Percentiles rank a stretch among this genome's conserved stretches.
phyloP scores from a whole-genome alignment of 2,888 invertebrate genomes.

The Andrena praecox region DNA sequence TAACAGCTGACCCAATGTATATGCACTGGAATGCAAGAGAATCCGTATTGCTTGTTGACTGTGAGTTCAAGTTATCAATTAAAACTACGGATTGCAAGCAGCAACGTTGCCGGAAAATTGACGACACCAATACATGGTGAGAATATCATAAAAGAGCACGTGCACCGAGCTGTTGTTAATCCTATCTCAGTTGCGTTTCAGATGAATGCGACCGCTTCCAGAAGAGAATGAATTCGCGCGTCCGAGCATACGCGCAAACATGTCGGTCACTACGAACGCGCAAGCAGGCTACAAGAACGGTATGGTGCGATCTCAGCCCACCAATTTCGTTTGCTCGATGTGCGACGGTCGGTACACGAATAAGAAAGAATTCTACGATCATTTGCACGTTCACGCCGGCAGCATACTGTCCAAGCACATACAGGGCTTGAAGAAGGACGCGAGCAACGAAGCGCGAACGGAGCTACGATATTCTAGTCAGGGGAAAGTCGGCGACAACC shows the following conservation, averaged over 20 bases:
- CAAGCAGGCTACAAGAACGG: constrained; percentile 24
- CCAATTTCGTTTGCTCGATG: constrained; percentile 64
- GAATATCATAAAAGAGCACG: not conserved
- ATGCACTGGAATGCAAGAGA: not conserved
- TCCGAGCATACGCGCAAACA: constrained; percentile 12
- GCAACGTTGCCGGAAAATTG: not conserved
- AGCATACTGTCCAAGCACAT: constrained; percentile 73
- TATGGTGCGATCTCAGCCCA: constrained; percentile 17
- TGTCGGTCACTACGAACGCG: constrained; percentile 33
- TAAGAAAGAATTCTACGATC: constrained; percentile 78
- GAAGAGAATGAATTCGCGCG: not conserved
- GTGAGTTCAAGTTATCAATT: not conserved
- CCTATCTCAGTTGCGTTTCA: constrained; percentile 7
- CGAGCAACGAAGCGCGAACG: not conserved
- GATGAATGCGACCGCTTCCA: not conserved
- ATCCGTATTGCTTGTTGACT: not conserved
- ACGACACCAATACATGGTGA: not conserved
- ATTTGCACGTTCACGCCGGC: constrained; percentile 75
- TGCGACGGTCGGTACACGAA: constrained; percentile 71
- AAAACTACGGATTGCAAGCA: not conserved
- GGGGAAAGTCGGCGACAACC: constrained; percentile 59
- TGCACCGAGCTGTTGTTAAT: constrained; percentile 3
- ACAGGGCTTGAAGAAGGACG: constrained; percentile 60
- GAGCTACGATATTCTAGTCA: not conserved
- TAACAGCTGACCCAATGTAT: constrained; percentile 13